Base-by-base conservation (phyloP, 2,113 vertebrate genomes). In the Microcebus murinus region DNA sequence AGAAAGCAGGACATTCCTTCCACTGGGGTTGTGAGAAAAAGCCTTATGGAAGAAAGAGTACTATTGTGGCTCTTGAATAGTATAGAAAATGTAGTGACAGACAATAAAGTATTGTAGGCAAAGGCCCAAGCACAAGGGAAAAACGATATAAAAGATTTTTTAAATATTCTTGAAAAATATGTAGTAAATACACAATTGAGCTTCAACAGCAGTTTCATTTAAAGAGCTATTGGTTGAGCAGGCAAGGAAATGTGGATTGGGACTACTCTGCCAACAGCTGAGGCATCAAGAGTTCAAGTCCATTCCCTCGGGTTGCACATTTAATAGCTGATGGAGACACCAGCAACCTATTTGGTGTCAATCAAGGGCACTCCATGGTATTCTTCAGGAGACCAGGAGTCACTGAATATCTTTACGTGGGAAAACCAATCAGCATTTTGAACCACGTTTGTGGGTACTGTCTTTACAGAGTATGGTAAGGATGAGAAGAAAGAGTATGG, bases 371-470 rank as follows among this genome's bases (percentile, higher is more conserved):
- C 27, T 4, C 18, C 11, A 34, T 1, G 4, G 4, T 31, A 65
- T 18, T 23, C 29, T 71, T 50, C 25, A 76, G 34, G 48, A 86
- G 8, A n/a, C 13, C 21, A 25, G 21, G 11, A 45, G 20, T 14
- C 45, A 50, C 3, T 42, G 21, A 81, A 10, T 55, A 34, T 1
- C 31, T 50, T 91, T 42, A 36, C n/a, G 50, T n/a, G 18, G 15
- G 17, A 77, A 42, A 93, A 23, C 1, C 6, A 50, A 4, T 8
- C 4, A 74, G 31, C 9, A 45, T 45, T 39, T 2, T 39, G 59
- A 45, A 3, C 14, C 29, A 7, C 52, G 20, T 15, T 15, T 25
- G 36, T 18, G 36, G 25, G 0, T 4, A 20, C 9, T 8, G 0
- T 45, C 4, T 10, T 13, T 18, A 12, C 15, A 63, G 5, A 39